phyloP scores from a whole-genome alignment of 1,140 invertebrate genomes.

The Sinonovacula constricta region DNA sequence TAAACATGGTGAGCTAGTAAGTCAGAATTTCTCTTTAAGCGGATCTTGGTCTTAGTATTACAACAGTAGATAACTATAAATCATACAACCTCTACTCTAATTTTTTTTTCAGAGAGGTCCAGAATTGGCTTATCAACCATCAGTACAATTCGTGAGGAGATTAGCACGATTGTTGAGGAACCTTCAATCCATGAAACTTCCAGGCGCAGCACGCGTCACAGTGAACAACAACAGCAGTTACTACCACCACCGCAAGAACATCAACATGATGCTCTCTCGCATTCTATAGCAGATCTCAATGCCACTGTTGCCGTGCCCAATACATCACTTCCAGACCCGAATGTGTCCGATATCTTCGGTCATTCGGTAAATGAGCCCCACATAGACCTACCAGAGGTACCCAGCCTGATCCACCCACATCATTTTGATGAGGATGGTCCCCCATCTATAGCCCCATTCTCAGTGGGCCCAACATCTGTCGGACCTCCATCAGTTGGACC shows the following conservation, averaged over 20 bases:
- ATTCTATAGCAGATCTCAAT: too few species aligned
- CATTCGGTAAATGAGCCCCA: conserved; percentile 49
- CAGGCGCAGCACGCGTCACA: conserved; percentile 18
- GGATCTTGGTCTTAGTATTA: too few species aligned
- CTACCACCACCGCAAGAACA: conserved; percentile 22
- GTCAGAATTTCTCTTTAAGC: too few species aligned
- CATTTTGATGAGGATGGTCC: conserved; percentile 62
- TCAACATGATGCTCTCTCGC: too few species aligned
- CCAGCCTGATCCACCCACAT: conserved; percentile 34
- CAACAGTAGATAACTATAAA: too few species aligned
- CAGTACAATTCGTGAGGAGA: conserved; percentile 55
- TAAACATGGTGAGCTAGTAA: too few species aligned
- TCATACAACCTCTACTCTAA: too few species aligned
- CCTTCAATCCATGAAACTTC: conserved; percentile 49
- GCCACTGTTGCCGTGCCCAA: neutral
- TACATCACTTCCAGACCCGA: neutral
- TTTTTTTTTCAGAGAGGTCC: conserved; percentile 30
- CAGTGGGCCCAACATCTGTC: conserved; percentile 66
- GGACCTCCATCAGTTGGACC: conserved; percentile 65
- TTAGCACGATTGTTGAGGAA: conserved; percentile 66
- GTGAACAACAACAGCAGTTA: conserved; percentile 6
- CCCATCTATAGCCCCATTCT: conserved; percentile 68
- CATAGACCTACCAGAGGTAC: conserved; percentile 52
- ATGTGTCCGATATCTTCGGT: conserved; percentile 44
- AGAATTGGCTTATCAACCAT: conserved; percentile 41